A percentile compares a stretch with the other conserved stretches of the same genome.
These are phyloP conservation scores for Lepidocyrtoides sp. DNA, from an alignment of 2,888 invertebrate genomes.

Conservation along the genomic window DNA sequence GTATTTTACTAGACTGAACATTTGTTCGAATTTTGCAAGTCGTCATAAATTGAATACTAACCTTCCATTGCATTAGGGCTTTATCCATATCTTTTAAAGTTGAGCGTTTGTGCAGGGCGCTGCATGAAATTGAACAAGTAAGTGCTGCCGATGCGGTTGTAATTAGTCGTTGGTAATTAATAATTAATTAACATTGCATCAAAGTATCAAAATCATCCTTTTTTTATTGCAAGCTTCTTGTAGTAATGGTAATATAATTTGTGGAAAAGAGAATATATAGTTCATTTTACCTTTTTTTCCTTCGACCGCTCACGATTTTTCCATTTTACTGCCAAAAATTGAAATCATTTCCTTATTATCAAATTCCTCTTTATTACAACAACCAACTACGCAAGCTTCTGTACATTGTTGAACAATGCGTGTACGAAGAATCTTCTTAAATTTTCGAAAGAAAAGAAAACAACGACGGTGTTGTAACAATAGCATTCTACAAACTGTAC, in stretches of 20 bases:
- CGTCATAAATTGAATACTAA: too few relatives aligned
- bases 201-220: conserved; percentile 34
- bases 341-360: conserved; percentile 75
- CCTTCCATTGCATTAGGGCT: too few relatives aligned
- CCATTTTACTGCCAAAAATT: conserved; percentile 69
- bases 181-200: too few relatives aligned
- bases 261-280: background rate
- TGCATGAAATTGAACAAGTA: too few relatives aligned
- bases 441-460: conserved; percentile 22
- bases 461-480: conserved; percentile 9
- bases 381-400: conserved; percentile 27
- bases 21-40: too few relatives aligned
- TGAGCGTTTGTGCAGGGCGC: too few relatives aligned
- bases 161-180: too few relatives aligned
- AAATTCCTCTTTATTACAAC: conserved; percentile 61
- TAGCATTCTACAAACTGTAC: background rate
- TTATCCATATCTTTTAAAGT: too few relatives aligned
- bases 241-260: background rate
- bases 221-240: conserved; percentile 28
- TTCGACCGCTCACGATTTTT: conserved; percentile 65
- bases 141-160: too few relatives aligned
- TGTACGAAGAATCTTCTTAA: background rate
- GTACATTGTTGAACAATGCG: background rate
- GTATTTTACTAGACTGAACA: too few relatives aligned
- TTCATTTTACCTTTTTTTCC: conserved; percentile 13